phyloP scores from a whole-genome alignment of 1,140 invertebrate genomes.

The Prorops nasuta region DNA sequence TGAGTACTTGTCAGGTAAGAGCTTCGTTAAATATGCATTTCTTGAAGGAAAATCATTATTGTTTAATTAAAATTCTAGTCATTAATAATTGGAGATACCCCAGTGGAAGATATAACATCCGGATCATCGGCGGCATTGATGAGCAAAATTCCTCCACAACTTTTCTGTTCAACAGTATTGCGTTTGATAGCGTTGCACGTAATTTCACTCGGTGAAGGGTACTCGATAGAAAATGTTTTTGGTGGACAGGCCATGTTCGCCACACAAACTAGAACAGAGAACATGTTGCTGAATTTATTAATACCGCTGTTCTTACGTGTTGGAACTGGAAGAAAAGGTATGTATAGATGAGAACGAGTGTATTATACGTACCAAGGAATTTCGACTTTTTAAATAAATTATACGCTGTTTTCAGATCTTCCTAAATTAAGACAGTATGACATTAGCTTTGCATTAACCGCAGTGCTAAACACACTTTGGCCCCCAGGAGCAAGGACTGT shows the following conservation, averaged over 20 bases:
- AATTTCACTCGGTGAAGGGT: constrained; percentile 73
- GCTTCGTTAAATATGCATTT: no score
- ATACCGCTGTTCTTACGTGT: constrained; percentile 93
- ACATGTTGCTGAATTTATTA: constrained; percentile 92
- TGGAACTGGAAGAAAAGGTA: constrained; percentile 88
- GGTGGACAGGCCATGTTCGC: constrained; percentile 83
- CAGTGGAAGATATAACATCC: constrained; percentile 61
- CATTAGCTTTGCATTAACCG: constrained; percentile 86
- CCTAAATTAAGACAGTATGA: constrained; percentile 85
- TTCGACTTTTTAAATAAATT: background rate
- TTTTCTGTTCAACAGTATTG: constrained; percentile 95
- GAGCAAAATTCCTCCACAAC: constrained; percentile 84
- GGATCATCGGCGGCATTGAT: constrained; percentile 77
- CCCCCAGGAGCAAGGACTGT: constrained; percentile 67
- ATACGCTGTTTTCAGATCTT: constrained; percentile 66
- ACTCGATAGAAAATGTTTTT: constrained; percentile 92
- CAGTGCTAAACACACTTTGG: constrained; percentile 85
- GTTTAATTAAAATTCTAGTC: constrained; percentile 63
- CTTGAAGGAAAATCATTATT: no score
- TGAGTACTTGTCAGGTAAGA: constrained; percentile 77
- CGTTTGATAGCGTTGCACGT: constrained; percentile 92
- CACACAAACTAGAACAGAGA: constrained; percentile 90
- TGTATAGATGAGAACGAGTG: background rate
- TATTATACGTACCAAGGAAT: background rate
- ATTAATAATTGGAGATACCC: constrained; percentile 78